Evolutionary conservation across 1,140 invertebrate genomes (phyloP), one percentile per base, ranked within the genome.

Genomic region (Halictus rubicundus): DNA sequence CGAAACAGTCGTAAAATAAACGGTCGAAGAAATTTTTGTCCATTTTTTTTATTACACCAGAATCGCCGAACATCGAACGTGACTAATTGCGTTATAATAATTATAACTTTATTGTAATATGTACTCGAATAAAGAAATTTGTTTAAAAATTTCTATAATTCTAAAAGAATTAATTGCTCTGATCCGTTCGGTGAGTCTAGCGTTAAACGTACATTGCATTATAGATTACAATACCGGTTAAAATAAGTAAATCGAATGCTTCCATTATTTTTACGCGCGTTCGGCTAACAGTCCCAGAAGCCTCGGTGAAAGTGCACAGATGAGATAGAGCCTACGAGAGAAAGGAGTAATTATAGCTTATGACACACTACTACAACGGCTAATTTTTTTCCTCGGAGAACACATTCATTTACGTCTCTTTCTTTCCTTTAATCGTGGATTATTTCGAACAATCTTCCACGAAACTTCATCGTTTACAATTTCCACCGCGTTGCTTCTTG

Each of bases 291-390:
- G 64, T 23, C 60, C 23, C 49, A 60, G 60, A 85, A 64, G 75
- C 76, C 59, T 52, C 72, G 70, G 85, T 86, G 85, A 86, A 86
- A 86, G 85, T 86, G 77, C 77, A 86, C 70, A 71, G 77, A 77
- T 63, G 68, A 73, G 64, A 74, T 64, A 63, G 81, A 77, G 79
- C 69, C 46, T 85, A 71, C 64, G 49, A 59, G 85, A 86, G 85
- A 86, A 86, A 86, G 84, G 84, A 86, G 86, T 86, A 86, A 86
- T 86, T 86, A 83, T 39, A 61, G 72, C 84, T 86, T 85, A 85
- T 85, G 80, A 86, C 80, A 86, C 70, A 80, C 71, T 85, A 71
- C 76, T 54, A 71, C 71, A 82, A 85, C 64, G 63, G 27, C 46
- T 63, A 68, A 85, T 81, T 81, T 74, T 66, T 80, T 57, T n/a